These are phyloP conservation scores for Muschampia plurimacula DNA, from an alignment of 2,888 invertebrate genomes.

Conservation along the genomic window DNA sequence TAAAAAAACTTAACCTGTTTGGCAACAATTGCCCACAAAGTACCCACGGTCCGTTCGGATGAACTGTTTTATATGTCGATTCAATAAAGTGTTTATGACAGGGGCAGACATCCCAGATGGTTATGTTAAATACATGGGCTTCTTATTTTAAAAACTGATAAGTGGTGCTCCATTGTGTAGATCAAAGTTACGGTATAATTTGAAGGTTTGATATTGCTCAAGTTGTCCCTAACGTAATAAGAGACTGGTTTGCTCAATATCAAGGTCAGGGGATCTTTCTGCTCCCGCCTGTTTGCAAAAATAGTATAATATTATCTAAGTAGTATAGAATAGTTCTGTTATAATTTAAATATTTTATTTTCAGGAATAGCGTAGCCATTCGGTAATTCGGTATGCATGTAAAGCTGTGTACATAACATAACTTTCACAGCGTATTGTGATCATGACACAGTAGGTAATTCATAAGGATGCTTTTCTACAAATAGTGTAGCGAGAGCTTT, in stretches of 20 bases:
- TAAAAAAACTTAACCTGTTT: conserved; percentile 34
- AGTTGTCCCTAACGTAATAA: conserved; percentile 1
- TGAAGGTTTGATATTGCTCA: conserved; percentile 2
- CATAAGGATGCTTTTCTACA: too few species aligned
- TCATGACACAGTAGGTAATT: too few species aligned
- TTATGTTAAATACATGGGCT: conserved; percentile 11
- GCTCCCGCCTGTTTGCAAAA: background rate
- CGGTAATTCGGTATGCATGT: too few species aligned
- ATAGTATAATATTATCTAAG: background rate
- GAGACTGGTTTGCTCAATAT: background rate
- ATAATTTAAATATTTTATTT: too few species aligned
- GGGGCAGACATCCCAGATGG: conserved; percentile 24
- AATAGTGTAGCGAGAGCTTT: too few species aligned
- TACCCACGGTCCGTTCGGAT: conserved; percentile 19
- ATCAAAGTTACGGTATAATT: background rate
- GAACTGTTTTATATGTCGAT: conserved; percentile 19
- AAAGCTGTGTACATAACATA: too few species aligned
- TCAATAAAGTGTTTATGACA: conserved; percentile 9
- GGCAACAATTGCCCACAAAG: conserved; percentile 27
- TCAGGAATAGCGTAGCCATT: too few species aligned
- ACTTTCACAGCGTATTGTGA: too few species aligned
- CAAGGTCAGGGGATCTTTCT: conserved; percentile 5
- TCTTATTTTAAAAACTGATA: conserved; percentile 1
- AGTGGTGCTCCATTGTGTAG: background rate
- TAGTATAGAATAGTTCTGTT: too few species aligned